phyloP scores from a whole-genome alignment of 2,113 vertebrate genomes.

The Urocitellus parryii region DNA sequence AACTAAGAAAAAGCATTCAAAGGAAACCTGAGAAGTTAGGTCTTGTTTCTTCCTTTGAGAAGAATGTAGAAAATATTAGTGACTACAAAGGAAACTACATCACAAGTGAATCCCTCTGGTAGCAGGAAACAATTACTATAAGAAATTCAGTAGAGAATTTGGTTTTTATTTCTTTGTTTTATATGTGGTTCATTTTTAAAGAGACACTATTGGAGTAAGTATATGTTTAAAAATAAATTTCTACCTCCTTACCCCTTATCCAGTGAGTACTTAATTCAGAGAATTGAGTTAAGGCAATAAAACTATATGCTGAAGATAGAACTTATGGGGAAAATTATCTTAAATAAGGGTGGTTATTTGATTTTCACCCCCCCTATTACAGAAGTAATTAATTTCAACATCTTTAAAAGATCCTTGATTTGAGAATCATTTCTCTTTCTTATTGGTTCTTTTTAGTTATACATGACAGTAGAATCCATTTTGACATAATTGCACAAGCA shows the following conservation, averaged over 20 bases:
- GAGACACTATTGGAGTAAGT: neutral
- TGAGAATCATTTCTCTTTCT: neutral
- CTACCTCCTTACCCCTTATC: neutral
- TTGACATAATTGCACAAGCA: no score
- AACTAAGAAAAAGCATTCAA: conserved; percentile 1
- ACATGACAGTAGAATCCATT: no score
- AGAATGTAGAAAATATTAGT: neutral
- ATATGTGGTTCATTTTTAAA: conserved; percentile 10
- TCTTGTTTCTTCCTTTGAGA: conserved; percentile 23
- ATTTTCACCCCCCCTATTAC: neutral
- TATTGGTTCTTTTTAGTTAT: no score
- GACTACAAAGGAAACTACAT: conserved; percentile 22
- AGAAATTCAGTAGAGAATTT: neutral
- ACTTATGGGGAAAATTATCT: neutral
- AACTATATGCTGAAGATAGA: neutral
- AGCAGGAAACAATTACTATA: neutral
- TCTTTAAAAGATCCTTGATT: neutral
- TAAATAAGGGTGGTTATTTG: neutral
- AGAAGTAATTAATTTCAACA: neutral
- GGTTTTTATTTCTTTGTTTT: neutral
- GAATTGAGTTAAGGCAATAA: neutral
- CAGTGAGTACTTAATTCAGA: conserved; percentile 49
- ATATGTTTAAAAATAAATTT: neutral
- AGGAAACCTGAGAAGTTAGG: neutral
- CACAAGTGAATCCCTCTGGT: conserved; percentile 7